A percentile compares a stretch with the other conserved stretches of the same genome.
phyloP scores from a whole-genome alignment of 92 coral and sea anemone genomes.

The Actinernus sp. region DNA sequence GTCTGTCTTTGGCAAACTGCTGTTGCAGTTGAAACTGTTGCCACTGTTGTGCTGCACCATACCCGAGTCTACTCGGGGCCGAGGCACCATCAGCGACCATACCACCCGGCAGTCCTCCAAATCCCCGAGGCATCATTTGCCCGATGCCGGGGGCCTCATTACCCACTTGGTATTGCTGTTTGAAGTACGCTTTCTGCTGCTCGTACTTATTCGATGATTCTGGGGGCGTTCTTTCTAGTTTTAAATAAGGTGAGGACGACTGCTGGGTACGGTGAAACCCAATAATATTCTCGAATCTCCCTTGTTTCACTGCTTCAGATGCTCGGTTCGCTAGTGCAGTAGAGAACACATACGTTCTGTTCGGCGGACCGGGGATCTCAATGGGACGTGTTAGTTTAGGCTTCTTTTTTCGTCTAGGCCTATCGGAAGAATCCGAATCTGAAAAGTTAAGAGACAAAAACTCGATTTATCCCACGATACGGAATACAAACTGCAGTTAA shows the following conservation, averaged over 20 bases:
- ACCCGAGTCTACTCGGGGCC: slow-evolving; percentile 68
- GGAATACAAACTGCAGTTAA: too few species aligned
- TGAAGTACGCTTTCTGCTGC: slow-evolving; percentile 75
- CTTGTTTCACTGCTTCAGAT: slow-evolving; percentile 94
- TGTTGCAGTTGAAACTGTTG: slow-evolving; percentile 71
- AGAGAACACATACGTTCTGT: slow-evolving; percentile 92
- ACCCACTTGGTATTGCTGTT: slow-evolving; percentile 62
- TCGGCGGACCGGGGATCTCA: slow-evolving; percentile 80
- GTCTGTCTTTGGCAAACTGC: slow-evolving; percentile 80
- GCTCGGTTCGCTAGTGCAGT: slow-evolving; percentile 99
- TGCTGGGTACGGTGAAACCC: slow-evolving; percentile 94
- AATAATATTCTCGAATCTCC: slow-evolving; percentile 81
- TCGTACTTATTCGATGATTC: slow-evolving; percentile 63
- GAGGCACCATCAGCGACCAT: slow-evolving; percentile 38
- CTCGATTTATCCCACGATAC: neutral
- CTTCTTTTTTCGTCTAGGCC: slow-evolving; percentile 83
- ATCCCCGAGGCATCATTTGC: slow-evolving; percentile 63
- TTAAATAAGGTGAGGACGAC: slow-evolving; percentile 79
- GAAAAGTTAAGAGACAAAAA: neutral
- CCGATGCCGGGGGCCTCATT: slow-evolving; percentile 33
- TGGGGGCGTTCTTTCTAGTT: slow-evolving; percentile 54
- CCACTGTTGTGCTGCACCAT: slow-evolving; percentile 74
- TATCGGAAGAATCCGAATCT: slow-evolving; percentile 98
- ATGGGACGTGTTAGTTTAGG: slow-evolving; percentile 52
- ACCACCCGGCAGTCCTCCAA: slow-evolving; percentile 61